phyloP scores from a whole-genome alignment of 2,888 invertebrate species.

The Chymomyza fuscimana region DNA sequence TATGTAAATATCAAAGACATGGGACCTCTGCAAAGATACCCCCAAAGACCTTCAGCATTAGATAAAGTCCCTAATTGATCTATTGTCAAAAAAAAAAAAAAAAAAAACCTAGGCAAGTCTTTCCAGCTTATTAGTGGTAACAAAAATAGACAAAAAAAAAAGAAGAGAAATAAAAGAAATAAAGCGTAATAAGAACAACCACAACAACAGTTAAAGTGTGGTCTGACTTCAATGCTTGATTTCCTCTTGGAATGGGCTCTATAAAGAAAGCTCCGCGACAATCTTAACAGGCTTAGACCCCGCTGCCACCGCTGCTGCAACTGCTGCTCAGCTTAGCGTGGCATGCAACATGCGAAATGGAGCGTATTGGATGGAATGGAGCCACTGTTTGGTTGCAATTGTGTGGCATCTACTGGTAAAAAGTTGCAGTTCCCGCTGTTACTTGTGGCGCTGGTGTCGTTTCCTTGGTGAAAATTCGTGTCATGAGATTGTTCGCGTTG shows the following conservation, averaged over 20 bases:
- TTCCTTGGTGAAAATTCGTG: constrained; percentile 16
- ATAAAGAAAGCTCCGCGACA: constrained; percentile 17
- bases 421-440: not conserved
- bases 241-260: constrained; percentile 33
- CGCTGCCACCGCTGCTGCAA: constrained; percentile 5
- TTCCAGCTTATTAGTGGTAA: not conserved
- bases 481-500: constrained; percentile 25
- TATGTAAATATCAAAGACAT: constrained; percentile 42
- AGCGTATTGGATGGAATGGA: constrained; percentile 34
- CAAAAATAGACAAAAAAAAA: not conserved
- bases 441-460: constrained; percentile 2
- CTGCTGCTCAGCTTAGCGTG: constrained; percentile 35
- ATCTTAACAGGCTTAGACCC: constrained; percentile 14
- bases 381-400: constrained; percentile 8
- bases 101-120: not conserved
- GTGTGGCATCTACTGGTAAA: not conserved
- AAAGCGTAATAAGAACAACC: not conserved
- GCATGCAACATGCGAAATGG: constrained; percentile 34
- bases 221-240: constrained; percentile 30
- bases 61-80: not conserved
- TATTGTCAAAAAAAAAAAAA: not conserved
- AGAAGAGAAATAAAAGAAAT: not conserved
- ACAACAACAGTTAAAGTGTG: not conserved
- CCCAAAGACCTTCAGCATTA: not conserved
- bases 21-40: not conserved